These are phyloP conservation scores for Drosophila conformis DNA, from an alignment of 2,888 invertebrate genomes.

Conservation along the genomic window DNA sequence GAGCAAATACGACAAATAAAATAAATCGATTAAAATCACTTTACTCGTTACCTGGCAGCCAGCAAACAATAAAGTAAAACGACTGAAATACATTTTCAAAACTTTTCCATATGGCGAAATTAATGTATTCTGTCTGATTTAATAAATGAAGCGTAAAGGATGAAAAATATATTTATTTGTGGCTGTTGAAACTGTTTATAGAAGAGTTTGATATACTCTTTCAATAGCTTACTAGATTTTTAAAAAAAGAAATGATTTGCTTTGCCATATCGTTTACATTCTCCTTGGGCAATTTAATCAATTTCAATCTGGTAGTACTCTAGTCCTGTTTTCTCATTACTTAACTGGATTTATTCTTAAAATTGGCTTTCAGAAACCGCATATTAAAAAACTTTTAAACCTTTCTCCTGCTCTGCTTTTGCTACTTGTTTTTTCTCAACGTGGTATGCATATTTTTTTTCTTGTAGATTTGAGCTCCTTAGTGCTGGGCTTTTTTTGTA, in stretches of 20 bases:
- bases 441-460: not conserved
- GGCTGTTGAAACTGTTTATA: not conserved
- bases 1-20: conserved; percentile 29
- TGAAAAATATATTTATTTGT: not conserved
- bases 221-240: not conserved
- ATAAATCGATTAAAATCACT: conserved; percentile 71
- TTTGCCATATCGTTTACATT: not conserved
- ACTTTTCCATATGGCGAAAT: conserved; percentile 7
- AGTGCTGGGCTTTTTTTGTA: conserved; percentile 6
- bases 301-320: not conserved
- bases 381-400: conserved; percentile 24
- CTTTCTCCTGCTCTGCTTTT: conserved; percentile 4
- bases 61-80: not conserved
- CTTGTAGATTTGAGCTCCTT: conserved; percentile 10
- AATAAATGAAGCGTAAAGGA: not conserved
- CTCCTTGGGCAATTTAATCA: not conserved
- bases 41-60: conserved; percentile 53
- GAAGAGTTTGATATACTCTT: not conserved
- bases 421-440: not conserved
- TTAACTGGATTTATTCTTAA: not conserved
- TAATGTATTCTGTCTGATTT: not conserved
- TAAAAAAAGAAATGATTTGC: not conserved
- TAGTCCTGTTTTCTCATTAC: not conserved
- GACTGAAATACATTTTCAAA: not conserved
- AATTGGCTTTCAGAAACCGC: conserved; percentile 6